Evolutionary conservation across 2,888 invertebrate genomes (phyloP), one percentile per base, ranked within the genome.

Genomic region (Ceriagrion tenellum): DNA sequence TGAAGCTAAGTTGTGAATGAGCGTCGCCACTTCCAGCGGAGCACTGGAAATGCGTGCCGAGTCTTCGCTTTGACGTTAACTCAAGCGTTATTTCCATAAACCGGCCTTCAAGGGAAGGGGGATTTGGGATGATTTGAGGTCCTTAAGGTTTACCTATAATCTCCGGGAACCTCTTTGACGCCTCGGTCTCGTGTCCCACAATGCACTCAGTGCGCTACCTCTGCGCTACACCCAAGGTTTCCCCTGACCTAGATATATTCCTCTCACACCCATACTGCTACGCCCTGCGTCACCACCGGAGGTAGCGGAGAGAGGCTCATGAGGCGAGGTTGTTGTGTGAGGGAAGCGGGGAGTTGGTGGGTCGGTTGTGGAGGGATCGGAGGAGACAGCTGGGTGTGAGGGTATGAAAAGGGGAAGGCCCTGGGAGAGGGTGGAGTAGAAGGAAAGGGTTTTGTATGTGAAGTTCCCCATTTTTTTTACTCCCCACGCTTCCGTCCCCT

Each of bases 191-290:
- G 63, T 40, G 93, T 63, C 69, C 93, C 93, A 93, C 93, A 74
- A 93, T 93, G 69, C 69, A 47, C 93, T 20, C 2, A 59, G 59
- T 69, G 69, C 93, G 69, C 93, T 35, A 93, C 35, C 93, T 81
- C 93, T 55, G 47, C 59, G 63, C 93, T 30, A 23, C 47, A 47
- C 69, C 93, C 93, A 93, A 93, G 93, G 93, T 93, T 93, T 93
- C 69, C 35, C 93, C 93, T 93, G 93, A 93, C 93, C 93, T 74
- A 93, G 69, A 93, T 93, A 81, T 35, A 81, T 81, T 26, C 81
- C 81, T 69, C 69, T 20, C 23, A 69, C 81, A 81, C 81, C 81
- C 23, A 47, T 47, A 10, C 20, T 59, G 12, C 59, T 59, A 16
- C 20, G 13, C 20, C 81, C 81, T 30, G 13, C 30, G 81, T 81